These are phyloP conservation scores for Danio kyathit DNA, from an alignment of 2,797 vertebrate genomes.

Conservation along the genomic window DNA sequence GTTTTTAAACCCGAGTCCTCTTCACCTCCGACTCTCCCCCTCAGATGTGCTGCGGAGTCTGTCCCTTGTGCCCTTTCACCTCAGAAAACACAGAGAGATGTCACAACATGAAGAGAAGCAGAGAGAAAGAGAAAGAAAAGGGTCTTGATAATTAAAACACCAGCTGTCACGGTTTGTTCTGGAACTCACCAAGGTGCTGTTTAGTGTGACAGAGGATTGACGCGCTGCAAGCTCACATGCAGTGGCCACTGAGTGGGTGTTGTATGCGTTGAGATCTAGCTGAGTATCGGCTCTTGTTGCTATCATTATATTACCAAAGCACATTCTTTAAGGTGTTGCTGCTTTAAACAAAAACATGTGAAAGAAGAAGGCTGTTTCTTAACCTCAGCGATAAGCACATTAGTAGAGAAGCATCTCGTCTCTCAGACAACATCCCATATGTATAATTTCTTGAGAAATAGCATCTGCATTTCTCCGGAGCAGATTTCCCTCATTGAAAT, in stretches of 20 bases:
- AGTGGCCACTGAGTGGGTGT: slow-evolving; percentile 26
- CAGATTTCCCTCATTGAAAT: slow-evolving; percentile 59
- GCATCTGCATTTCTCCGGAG: slow-evolving; percentile 46
- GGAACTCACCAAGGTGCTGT: slow-evolving; percentile 45
- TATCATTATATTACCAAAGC: slow-evolving; percentile 46
- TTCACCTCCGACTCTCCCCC: slow-evolving; percentile 62
- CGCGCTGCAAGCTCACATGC: slow-evolving; percentile 25
- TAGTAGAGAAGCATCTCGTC: neutral
- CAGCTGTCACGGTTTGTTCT: slow-evolving; percentile 53
- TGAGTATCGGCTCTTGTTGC: slow-evolving; percentile 40
- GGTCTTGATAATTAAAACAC: slow-evolving; percentile 47
- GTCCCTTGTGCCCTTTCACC: slow-evolving; percentile 56
- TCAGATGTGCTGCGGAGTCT: slow-evolving; percentile 59
- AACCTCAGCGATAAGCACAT: neutral
- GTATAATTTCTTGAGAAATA: slow-evolving; percentile 50
- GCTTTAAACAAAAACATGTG: neutral
- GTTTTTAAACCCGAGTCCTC: slow-evolving; percentile 59
- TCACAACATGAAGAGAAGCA: slow-evolving; percentile 53
- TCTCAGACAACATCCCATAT: neutral
- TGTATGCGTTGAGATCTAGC: slow-evolving; percentile 23
- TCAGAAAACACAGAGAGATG: slow-evolving; percentile 47
- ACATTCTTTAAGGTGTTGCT: neutral
- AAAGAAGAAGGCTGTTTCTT: neutral
- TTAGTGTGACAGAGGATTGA: slow-evolving; percentile 43
- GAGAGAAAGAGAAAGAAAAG: slow-evolving; percentile 10